Conservation (phyloP, 1,140 invertebrate species). For the Zaprionus gabonicus region DNA sequence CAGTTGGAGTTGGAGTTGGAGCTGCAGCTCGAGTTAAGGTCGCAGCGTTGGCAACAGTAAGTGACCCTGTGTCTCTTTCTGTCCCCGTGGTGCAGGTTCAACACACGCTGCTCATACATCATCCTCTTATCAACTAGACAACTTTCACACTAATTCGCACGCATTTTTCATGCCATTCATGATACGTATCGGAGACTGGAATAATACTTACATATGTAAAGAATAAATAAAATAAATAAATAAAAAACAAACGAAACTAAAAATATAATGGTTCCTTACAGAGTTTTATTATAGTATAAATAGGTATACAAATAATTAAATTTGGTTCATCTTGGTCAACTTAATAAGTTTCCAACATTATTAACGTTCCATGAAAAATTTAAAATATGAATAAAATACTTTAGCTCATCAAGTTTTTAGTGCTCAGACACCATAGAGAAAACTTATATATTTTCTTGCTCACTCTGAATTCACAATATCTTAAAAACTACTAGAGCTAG, state of each 20-base stretch:
- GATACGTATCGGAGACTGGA: not conserved
- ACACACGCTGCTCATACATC: conserved; percentile 49
- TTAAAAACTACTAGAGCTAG: too few relatives aligned
- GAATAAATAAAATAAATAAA: not conserved
- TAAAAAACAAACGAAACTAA: not conserved
- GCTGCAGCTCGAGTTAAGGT: not conserved
- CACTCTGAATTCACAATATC: too few relatives aligned
- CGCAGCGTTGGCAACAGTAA: not conserved
- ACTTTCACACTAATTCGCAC: conserved; percentile 67
- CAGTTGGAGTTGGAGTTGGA: not conserved
- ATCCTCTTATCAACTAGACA: conserved; percentile 71
- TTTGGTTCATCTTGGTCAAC: too few relatives aligned
- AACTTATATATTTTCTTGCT: too few relatives aligned
- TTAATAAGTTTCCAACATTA: not conserved
- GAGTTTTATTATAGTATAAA: not conserved
- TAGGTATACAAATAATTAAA: not conserved
- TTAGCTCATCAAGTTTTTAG: not conserved
- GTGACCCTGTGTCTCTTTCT: not conserved
- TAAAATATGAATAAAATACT: not conserved
- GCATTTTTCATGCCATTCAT: conserved; percentile 42
- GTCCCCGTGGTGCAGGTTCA: conserved; percentile 26
- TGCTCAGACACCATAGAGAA: too few relatives aligned
- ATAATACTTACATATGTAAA: not conserved
- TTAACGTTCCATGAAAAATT: not conserved
- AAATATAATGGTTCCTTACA: not conserved